These are phyloP conservation scores for Ptychodera flava DNA, from an alignment of 35 echinoderm and acorn worm genomes.

Conservation along the genomic window DNA sequence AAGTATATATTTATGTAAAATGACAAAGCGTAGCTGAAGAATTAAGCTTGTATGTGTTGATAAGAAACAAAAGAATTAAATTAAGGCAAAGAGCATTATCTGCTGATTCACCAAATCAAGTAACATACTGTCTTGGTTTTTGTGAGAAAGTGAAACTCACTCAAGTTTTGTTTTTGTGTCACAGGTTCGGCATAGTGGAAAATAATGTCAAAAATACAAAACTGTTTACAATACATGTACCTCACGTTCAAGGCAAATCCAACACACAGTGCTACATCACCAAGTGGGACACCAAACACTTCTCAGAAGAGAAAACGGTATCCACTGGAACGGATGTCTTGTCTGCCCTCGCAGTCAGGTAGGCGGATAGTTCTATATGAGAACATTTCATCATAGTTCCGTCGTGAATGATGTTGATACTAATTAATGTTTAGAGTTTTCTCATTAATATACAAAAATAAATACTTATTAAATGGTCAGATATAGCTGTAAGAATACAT, in stretches of 20 bases:
- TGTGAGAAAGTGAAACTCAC: too few relatives aligned
- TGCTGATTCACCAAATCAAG: neutral
- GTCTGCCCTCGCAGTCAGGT: conserved; percentile 81
- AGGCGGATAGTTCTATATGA: too few relatives aligned
- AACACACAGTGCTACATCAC: conserved; percentile 57
- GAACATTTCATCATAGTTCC: too few relatives aligned
- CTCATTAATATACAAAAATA: neutral
- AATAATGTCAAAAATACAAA: conserved; percentile 61
- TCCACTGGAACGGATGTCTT: conserved; percentile 77
- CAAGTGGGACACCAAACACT: conserved; percentile 70
- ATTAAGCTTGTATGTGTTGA: neutral
- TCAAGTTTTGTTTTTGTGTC: conserved; percentile 7
- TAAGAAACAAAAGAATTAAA: neutral
- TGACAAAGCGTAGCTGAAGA: neutral
- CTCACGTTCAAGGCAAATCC: conserved; percentile 59
- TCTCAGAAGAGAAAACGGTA: conserved; percentile 63
- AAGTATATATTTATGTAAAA: neutral
- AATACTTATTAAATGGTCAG: neutral
- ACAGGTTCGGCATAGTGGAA: conserved; percentile 80
- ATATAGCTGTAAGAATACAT: neutral
- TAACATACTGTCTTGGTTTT: conserved; percentile 10
- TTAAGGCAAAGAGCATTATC: neutral
- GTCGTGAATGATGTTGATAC: neutral
- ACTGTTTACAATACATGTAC: conserved; percentile 77
- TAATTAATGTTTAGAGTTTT: neutral